Evolutionary conservation across 2,113 vertebrate genomes (phyloP).

Genomic region (Phocoena phocoena): DNA sequence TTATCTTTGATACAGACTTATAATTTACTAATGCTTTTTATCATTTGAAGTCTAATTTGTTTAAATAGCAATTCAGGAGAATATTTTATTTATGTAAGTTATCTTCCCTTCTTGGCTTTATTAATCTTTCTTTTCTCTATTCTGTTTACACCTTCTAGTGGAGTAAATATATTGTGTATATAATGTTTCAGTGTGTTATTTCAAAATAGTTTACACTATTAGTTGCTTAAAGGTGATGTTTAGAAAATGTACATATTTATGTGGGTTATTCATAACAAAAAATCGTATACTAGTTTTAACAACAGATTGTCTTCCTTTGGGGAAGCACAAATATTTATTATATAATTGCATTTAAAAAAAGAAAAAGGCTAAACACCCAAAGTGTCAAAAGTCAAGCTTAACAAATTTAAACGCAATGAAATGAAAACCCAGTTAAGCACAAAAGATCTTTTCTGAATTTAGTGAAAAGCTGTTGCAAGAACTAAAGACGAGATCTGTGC

Average conservation of each 20-base stretch:
- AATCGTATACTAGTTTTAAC: conserved; percentile 71
- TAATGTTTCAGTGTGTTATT: conserved; percentile 74
- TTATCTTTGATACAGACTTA: conserved; percentile 76
- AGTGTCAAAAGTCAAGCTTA: conserved; percentile 85
- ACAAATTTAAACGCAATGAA: conserved; percentile 85
- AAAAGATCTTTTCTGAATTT: conserved; percentile 83
- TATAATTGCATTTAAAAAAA: conserved; percentile 72
- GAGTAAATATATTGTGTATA: conserved; percentile 70
- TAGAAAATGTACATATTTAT: conserved; percentile 79
- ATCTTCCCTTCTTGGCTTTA: conserved; percentile 75
- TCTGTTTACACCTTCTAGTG: conserved; percentile 76
- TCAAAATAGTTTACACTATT: conserved; percentile 78
- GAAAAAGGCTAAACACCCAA: conserved; percentile 74
- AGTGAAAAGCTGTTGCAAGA: conserved; percentile 76
- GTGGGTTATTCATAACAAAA: conserved; percentile 82
- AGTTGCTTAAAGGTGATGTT: conserved; percentile 79
- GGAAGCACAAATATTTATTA: conserved; percentile 84
- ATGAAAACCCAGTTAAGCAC: conserved; percentile 82
- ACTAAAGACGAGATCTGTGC: conserved; percentile 69
- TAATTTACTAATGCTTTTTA: conserved; percentile 78
- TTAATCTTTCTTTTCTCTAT: conserved; percentile 73
- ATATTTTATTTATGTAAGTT: conserved; percentile 77
- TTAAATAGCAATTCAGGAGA: conserved; percentile 76
- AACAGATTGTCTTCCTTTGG: conserved; percentile 76
- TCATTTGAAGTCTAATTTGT: conserved; percentile 79